Evolutionary conservation across 1,140 invertebrate species (phyloP).

Genomic region (Papilio aristodemus): DNA sequence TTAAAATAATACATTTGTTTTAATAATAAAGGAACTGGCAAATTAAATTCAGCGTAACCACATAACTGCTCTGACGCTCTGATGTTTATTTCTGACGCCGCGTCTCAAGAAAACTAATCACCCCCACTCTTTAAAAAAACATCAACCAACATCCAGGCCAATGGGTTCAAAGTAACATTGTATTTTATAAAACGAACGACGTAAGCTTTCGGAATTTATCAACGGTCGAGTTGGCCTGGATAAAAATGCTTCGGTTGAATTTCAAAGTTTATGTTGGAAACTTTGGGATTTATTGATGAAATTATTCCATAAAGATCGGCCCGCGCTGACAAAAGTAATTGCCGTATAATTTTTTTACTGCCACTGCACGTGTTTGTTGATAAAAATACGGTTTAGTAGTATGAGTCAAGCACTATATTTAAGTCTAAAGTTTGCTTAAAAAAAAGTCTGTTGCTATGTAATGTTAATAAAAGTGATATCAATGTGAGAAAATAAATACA

Average conservation of each 20-base stretch:
- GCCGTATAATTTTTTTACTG: conserved; percentile 11
- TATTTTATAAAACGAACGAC: not conserved
- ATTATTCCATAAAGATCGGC: conserved; percentile 20
- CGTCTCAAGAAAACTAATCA: conserved; percentile 12
- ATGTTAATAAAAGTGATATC: no score
- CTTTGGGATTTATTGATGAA: conserved; percentile 2
- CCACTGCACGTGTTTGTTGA: not conserved
- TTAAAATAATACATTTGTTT: conserved; percentile 11
- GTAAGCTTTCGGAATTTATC: conserved; percentile 3
- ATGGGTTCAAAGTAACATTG: conserved; percentile 5
- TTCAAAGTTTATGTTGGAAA: conserved; percentile 7
- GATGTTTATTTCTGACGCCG: conserved; percentile 21
- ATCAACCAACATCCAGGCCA: conserved; percentile 7
- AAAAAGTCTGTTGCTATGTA: no score
- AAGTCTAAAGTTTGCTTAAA: no score
- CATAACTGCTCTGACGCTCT: conserved; percentile 15
- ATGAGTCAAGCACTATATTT: not conserved
- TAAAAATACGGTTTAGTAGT: conserved; percentile 17
- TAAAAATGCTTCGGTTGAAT: not conserved
- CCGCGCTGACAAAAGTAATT: conserved; percentile 22
- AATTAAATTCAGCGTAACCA: conserved; percentile 9
- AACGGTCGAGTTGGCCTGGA: conserved; percentile 12
- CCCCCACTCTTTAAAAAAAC: conserved; percentile 1
- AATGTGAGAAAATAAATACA: no score
- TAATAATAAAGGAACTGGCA: conserved; percentile 8